Conservation (phyloP, 2,797 vertebrate species). For the Phoeniculus purpureus region DNA sequence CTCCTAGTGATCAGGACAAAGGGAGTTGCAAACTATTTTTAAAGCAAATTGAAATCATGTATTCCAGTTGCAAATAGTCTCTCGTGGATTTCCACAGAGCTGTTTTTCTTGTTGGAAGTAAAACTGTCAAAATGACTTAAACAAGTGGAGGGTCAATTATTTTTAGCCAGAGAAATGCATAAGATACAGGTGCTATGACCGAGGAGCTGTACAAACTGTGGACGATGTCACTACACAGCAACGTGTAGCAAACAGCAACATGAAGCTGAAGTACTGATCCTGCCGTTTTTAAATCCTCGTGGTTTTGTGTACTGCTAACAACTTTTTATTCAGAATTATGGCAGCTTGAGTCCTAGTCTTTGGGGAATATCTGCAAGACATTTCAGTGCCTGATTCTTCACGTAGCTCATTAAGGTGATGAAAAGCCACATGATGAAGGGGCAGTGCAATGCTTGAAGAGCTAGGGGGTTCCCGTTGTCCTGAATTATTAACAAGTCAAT, state of each 20-base stretch:
- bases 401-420: constrained; percentile 74
- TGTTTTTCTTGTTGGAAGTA: neutral
- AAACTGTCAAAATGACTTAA: neutral
- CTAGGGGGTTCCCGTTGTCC: constrained; percentile 68
- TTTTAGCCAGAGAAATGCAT: neutral
- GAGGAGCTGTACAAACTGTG: neutral
- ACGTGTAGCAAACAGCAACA: neutral
- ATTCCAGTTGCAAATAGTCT: neutral
- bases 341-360: constrained; percentile 49
- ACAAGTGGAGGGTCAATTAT: neutral
- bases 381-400: constrained; percentile 66
- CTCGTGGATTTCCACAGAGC: neutral
- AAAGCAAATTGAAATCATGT: neutral
- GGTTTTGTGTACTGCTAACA: neutral
- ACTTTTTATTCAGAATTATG: constrained; percentile 8
- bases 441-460: constrained; percentile 69
- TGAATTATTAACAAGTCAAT: constrained; percentile 81
- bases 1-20: too few relatives aligned
- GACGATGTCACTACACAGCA: neutral
- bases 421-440: constrained; percentile 73
- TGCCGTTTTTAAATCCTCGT: neutral
- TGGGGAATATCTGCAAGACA: constrained; percentile 64
- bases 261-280: neutral
- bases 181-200: neutral
- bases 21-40: too few relatives aligned